Evolutionary conservation across 2,797 vertebrate genomes (phyloP), one percentile per base, ranked within the genome.

Genomic region (Strix occidentalis): DNA sequence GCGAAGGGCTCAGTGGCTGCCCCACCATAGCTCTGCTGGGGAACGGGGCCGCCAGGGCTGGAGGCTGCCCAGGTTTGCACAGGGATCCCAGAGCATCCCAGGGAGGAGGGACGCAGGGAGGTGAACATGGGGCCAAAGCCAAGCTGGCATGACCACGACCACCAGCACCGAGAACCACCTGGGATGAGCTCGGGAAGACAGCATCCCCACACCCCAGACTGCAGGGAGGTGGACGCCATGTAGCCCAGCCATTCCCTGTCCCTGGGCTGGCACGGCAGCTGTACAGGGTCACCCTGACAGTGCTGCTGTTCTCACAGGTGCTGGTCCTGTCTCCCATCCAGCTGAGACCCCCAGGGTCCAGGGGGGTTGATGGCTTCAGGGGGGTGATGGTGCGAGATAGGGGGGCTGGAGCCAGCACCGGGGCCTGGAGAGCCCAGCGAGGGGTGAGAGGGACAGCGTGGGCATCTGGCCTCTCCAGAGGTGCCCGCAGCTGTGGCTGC

Each of bases 321-420:
- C 57, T 68, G 18, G 11, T 45, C 17, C 37, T 83, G 43, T 54
- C 35, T 77, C 31, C 43, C 4, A 3, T 31, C 58, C 53, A 72
- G 66, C 20, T 78, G 75, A 75, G 68, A 87, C 10, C 21, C 15
- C 4, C 53, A 33, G 31, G 37, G 20, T 57, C 33, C 37, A 61
- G 26, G 66, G 66, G 61, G 79, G 74, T 21, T 78, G 56, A 33
- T 48, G 65, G 39, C 33, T 68, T 50, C 31, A 50, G 50, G 14
- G 17, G 8, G 13, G 9, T 0, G 4, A 8, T 6, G n/a, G 13
- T 58, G 26, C 0, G 0, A 11, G 1, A 35, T 0, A 33, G 4
- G 2, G 19, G 41, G 16, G 14, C 48, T 48, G 65, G 24, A 68
- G 37, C 26, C 46, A 39, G 24, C 10, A 7, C 9, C 0, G 0